phyloP scores from a whole-genome alignment of 1,140 invertebrate species.

The Aethina tumida region DNA sequence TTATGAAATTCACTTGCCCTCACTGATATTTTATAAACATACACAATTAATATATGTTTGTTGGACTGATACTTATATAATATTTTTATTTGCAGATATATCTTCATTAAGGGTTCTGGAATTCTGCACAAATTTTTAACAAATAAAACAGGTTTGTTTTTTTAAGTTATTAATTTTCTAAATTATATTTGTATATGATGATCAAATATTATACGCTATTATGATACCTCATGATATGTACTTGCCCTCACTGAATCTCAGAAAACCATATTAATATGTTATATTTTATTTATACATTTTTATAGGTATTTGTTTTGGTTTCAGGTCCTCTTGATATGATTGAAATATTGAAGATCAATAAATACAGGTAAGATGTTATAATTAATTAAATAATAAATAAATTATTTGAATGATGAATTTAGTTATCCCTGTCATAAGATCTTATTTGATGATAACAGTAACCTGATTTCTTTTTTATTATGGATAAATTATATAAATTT shows the following conservation, averaged over 20 bases:
- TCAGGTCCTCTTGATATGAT: not conserved
- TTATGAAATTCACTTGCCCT: too few species aligned
- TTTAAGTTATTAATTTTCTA: conserved; percentile 2
- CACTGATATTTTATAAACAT: too few species aligned
- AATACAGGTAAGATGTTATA: conserved; percentile 1
- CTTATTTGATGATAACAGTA: conserved; percentile 2
- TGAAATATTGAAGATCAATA: conserved; percentile 1
- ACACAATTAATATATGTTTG: too few species aligned
- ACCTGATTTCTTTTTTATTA: conserved; percentile 2
- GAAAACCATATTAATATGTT: not conserved
- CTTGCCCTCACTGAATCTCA: conserved; percentile 15
- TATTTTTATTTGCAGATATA: too few species aligned
- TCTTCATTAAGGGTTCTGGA: conserved; percentile 2
- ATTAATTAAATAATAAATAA: conserved; percentile 1
- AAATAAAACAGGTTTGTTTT: conserved; percentile 1
- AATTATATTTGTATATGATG: conserved; percentile 6
- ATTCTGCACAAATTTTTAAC: not conserved
- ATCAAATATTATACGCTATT: conserved; percentile 16
- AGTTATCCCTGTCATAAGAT: conserved; percentile 1
- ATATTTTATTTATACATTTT: conserved; percentile 1
- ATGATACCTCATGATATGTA: conserved; percentile 10
- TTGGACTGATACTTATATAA: too few species aligned
- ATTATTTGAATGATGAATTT: not conserved
- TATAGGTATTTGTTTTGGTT: not conserved
- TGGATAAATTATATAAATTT: conserved; percentile 2